Conservation (phyloP, 2,797 vertebrate genomes). For the Liasis olivaceus region DNA sequence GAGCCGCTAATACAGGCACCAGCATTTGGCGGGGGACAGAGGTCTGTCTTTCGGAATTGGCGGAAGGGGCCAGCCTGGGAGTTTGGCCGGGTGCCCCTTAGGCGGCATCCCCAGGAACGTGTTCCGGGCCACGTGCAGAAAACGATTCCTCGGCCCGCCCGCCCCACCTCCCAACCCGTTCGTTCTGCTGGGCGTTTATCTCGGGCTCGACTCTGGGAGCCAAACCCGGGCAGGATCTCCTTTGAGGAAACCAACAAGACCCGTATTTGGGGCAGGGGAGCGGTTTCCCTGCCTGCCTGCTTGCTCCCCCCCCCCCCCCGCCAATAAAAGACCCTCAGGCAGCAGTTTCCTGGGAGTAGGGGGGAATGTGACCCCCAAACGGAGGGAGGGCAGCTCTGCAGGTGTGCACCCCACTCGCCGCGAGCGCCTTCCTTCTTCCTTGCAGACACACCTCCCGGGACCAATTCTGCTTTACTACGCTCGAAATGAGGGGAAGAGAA, state of each 20-base stretch:
- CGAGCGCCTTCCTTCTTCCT: background rate
- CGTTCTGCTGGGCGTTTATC: too few species aligned
- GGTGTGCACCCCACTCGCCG: background rate
- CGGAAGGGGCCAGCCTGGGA: background rate
- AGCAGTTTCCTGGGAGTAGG: background rate
- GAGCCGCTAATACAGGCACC: too few species aligned
- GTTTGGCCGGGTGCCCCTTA: too few species aligned
- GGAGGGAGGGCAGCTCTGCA: too few species aligned
- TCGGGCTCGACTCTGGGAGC: too few species aligned
- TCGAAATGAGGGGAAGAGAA: background rate
- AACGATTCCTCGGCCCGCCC: background rate
- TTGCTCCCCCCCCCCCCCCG: background rate
- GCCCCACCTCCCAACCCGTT: background rate
- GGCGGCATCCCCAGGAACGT: background rate
- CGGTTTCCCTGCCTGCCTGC: too few species aligned
- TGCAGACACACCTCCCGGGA: background rate
- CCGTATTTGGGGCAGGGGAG: too few species aligned
- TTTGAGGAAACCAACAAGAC: too few species aligned
- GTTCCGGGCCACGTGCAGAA: background rate
- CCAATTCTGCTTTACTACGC: background rate
- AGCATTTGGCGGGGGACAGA: too few species aligned
- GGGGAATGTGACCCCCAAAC: fast-evolving
- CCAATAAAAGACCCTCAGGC: too few species aligned
- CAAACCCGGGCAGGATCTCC: too few species aligned
- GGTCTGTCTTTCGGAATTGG: background rate